Conservation (phyloP, 2,113 vertebrate genomes). For the Rhinoderma darwinii region DNA sequence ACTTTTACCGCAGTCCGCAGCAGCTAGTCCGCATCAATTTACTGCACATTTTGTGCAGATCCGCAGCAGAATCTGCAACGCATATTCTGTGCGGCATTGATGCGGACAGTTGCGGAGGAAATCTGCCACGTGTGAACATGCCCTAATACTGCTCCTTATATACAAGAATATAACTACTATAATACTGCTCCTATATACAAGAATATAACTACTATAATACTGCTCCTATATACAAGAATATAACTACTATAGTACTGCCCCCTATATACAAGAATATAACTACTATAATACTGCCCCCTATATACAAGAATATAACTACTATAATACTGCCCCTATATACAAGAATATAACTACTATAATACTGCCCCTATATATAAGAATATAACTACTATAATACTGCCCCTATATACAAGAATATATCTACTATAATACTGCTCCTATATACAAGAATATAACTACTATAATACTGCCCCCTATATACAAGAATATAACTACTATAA, state of each 20-base stretch:
- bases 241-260: not conserved
- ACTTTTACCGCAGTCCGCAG: too few relatives aligned
- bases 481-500: conserved; percentile 5
- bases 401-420: not conserved
- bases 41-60: too few relatives aligned
- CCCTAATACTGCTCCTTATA: not conserved
- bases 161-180: conserved; percentile 11
- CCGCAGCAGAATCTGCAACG: too few relatives aligned
- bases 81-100: too few relatives aligned
- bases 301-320: not conserved
- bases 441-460: not conserved
- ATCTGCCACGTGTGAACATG: too few relatives aligned
- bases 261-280: not conserved
- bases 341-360: conserved; percentile 2
- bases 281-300: not conserved
- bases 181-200: not conserved
- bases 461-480: not conserved
- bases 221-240: not conserved
- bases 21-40: too few relatives aligned
- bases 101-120: too few relatives aligned
- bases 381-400: not conserved
- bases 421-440: not conserved
- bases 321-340: not conserved
- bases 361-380: not conserved
- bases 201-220: not conserved